Percentiles rank a stretch among this genome's conserved stretches.
Evolutionary conservation across 2,113 vertebrate species (phyloP).

Genomic region (Nothobranchius furzeri): DNA sequence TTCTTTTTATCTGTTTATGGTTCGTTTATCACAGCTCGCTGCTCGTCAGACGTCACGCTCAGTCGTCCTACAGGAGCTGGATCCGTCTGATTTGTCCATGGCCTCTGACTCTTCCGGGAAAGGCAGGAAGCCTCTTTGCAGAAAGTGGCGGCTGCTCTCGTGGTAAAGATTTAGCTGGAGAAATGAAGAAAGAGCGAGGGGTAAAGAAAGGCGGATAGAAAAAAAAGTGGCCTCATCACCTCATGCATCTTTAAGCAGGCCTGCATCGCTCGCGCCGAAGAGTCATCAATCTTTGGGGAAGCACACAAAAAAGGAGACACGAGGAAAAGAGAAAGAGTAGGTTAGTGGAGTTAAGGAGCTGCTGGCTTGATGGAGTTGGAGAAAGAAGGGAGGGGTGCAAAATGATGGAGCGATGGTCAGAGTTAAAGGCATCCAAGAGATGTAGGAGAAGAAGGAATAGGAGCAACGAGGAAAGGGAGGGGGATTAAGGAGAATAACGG

Average conservation of each 20-base stretch:
- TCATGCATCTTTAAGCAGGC: constrained; percentile 83
- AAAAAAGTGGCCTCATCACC: constrained; percentile 71
- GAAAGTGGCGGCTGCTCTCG: constrained; percentile 42
- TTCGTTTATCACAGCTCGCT: constrained; percentile 46
- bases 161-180: constrained; percentile 14
- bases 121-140: constrained; percentile 19
- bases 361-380: constrained; percentile 36
- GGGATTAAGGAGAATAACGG: constrained; percentile 47
- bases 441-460: constrained; percentile 9
- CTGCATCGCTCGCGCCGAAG: constrained; percentile 65
- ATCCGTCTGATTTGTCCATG: constrained; percentile 43
- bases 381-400: constrained; percentile 10
- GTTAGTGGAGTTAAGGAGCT: constrained; percentile 60
- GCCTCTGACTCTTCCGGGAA: constrained; percentile 34
- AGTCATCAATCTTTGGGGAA: constrained; percentile 81
- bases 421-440: constrained; percentile 28
- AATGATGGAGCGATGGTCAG: constrained; percentile 44
- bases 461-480: constrained; percentile 12
- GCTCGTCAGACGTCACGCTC: constrained; percentile 50
- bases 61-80: constrained; percentile 30
- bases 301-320: constrained; percentile 52
- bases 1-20: constrained; percentile 33
- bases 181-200: constrained; percentile 11
- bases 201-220: neutral
- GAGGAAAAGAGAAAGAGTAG: constrained; percentile 49